A percentile compares a stretch with the other conserved stretches of the same genome.
Conservation (phyloP, 92 coral and sea anemone genomes). For the Zoanthus sansibaricus region DNA sequence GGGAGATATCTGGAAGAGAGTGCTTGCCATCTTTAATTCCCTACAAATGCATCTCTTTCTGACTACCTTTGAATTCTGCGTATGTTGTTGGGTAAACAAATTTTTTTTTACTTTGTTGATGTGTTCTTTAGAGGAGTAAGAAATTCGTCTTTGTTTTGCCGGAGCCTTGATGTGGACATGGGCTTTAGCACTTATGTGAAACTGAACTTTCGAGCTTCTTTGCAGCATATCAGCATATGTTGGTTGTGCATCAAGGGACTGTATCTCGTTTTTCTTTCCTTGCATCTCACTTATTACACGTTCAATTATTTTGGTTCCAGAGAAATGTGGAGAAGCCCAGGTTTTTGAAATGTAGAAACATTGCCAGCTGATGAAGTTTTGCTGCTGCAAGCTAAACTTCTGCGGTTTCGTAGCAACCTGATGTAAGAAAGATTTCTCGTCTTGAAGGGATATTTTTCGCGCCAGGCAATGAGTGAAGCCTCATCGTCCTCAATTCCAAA, state of each 20-base stretch:
- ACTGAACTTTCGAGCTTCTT: neutral
- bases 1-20: slow-evolving; percentile 59
- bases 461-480: slow-evolving; percentile 53
- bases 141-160: neutral
- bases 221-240: slow-evolving; percentile 33
- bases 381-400: slow-evolving; percentile 69
- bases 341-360: slow-evolving; percentile 63
- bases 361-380: slow-evolving; percentile 67
- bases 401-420: slow-evolving; percentile 50
- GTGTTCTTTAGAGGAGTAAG: neutral
- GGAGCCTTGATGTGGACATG: neutral
- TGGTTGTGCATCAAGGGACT: neutral
- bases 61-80: neutral
- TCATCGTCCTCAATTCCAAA: slow-evolving; percentile 30
- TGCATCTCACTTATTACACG: slow-evolving; percentile 3
- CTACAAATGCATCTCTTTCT: neutral
- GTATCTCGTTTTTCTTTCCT: neutral
- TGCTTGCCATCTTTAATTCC: slow-evolving; percentile 58
- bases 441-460: slow-evolving; percentile 42
- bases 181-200: neutral
- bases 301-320: slow-evolving; percentile 3
- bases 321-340: slow-evolving; percentile 57
- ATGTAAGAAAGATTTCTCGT: slow-evolving; percentile 41
- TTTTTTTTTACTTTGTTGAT: neutral
- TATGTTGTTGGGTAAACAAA: neutral